Percentiles rank a stretch among this genome's conserved stretches.
Conservation (phyloP, 2,797 vertebrate genomes). For the Anguilla megastoma region DNA sequence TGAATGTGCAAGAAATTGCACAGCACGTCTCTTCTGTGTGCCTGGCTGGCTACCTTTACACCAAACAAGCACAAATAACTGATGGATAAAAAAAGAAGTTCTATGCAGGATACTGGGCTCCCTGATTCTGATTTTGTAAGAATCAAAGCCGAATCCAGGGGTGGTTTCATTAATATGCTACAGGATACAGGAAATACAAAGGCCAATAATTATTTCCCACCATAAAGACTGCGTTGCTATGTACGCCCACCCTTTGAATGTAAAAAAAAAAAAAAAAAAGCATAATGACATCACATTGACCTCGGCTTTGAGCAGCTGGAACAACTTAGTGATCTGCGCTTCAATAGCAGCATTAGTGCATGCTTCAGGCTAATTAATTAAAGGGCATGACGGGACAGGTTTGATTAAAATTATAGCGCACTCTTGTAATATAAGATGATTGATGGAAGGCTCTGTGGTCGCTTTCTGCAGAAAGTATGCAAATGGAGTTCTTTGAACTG, state of each 20-base stretch:
- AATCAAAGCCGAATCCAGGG: neutral
- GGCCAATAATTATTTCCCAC: neutral
- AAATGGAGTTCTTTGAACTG: neutral
- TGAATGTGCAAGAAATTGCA: neutral
- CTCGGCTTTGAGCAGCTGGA: neutral
- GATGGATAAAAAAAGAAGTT: neutral
- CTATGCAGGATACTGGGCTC: neutral
- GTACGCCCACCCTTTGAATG: neutral
- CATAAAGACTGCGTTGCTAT: neutral
- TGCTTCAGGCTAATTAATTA: neutral
- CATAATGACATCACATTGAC: neutral
- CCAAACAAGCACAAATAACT: neutral
- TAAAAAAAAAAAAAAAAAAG: neutral
- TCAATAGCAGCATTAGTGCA: neutral
- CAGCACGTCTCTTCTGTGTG: neutral
- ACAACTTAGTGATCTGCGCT: neutral
- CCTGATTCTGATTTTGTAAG: neutral
- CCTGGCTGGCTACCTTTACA: neutral
- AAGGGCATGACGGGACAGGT: neutral
- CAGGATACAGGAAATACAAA: neutral
- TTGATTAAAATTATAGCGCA: neutral
- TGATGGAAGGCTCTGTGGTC: neutral
- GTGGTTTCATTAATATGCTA: neutral
- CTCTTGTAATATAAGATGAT: neutral
- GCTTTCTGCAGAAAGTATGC: neutral